Percentiles rank a stretch among this genome's conserved stretches.
Evolutionary conservation across 2,888 invertebrate species (phyloP).

Genomic region (Heterodera filipjevi): DNA sequence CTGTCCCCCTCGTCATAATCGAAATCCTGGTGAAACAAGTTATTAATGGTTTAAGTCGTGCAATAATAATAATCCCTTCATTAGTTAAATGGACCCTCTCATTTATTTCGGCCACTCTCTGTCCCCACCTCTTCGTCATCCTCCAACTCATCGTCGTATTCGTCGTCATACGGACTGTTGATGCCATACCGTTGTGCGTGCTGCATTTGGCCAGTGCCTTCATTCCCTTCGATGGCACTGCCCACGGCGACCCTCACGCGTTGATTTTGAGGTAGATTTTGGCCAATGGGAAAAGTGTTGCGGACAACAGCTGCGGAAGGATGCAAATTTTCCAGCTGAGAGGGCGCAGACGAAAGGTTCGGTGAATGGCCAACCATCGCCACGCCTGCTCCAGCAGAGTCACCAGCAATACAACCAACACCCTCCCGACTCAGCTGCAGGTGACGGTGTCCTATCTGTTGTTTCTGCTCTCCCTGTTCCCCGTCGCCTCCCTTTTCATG

Average conservation of each 20-base stretch:
- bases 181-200: background rate
- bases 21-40: constrained; percentile 8
- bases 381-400: constrained; percentile 2
- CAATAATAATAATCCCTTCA: background rate
- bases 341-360: background rate
- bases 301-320: background rate
- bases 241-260: constrained; percentile 1
- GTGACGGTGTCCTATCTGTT: background rate
- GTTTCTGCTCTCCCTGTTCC: background rate
- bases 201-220: background rate
- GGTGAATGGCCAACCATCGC: background rate
- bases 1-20: constrained; percentile 21
- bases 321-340: constrained; percentile 3
- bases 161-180: constrained; percentile 8
- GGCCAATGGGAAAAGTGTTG: background rate
- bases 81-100: too few species aligned
- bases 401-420: background rate
- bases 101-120: too few species aligned
- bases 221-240: constrained; percentile 15
- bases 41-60: background rate
- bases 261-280: background rate
- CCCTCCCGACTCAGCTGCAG: background rate
- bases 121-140: constrained; percentile 33
- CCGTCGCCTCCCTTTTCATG: background rate
- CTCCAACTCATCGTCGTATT: constrained; percentile 27